Evolutionary conservation across 1,140 invertebrate genomes (phyloP), one percentile per base, ranked within the genome.

Genomic region (Venustaconcha ellipsiformis): DNA sequence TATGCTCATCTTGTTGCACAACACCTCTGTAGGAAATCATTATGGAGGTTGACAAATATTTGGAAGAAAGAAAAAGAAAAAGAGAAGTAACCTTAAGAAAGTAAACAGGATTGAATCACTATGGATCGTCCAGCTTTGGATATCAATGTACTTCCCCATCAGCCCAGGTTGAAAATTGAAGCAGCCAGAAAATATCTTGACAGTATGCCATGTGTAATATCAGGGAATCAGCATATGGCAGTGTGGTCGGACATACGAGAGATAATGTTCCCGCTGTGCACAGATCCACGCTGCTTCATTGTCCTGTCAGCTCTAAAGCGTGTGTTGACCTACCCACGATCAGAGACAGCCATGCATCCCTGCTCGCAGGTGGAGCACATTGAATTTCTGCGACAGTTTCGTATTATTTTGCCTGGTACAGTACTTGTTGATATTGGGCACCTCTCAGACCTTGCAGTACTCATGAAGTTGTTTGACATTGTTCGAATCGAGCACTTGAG

Each of bases 211-310:
- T 57, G 14, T 59, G 48, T 76, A 14, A 13, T 70, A 30, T 56
- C 63, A 26, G 60, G 67, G 56, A 15, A 58, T n/a, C 18, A 57
- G 55, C 57, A 56, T 17, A 59, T 76, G 56, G 74, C 69, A 12
- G 56, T 66, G 48, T 76, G 74, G 74, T 30, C 68, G 1, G 74
- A 76, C 66, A 37, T 76, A 14, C 71, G 72, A 37, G 74, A 76
- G 57, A 6, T n/a, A 5, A 15, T 76, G 14, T 60, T 76, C 4
- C 30, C 72, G 0, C 72, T 62, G 74, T 76, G 74, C 30, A 48
- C 74, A n/a, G 20, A 65, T 30, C 26, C 69, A 14, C 23, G 56
- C 12, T 76, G 74, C 64, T n/a, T 56, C 57, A 58, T 76, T 20
- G 74, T 76, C n/a, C 69, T 76, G 14, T 23, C 58, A 15, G 64